Evolutionary conservation across 2,113 vertebrate genomes (phyloP).

Genomic region (Cynoglossus semilaevis): DNA sequence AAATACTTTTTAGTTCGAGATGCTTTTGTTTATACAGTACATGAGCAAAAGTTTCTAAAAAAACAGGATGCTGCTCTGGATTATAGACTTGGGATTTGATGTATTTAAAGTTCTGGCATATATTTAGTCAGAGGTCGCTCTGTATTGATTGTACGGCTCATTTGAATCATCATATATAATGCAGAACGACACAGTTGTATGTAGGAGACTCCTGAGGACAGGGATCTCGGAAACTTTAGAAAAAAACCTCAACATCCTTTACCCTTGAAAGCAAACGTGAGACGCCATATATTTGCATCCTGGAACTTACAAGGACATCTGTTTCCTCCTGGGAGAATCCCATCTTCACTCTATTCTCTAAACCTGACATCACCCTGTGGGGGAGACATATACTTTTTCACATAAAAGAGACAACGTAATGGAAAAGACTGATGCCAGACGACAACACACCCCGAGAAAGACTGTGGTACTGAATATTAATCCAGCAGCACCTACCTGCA

Average conservation of each 20-base stretch:
- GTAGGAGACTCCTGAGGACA: neutral
- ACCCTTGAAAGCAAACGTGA: constrained; percentile 35
- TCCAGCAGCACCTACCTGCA: constrained; percentile 16
- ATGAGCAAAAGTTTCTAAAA: too few relatives aligned
- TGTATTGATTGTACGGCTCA: neutral
- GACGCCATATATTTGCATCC: constrained; percentile 30
- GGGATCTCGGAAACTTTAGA: constrained; percentile 10
- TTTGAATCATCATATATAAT: neutral
- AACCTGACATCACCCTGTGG: constrained; percentile 14
- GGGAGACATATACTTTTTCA: constrained; percentile 15
- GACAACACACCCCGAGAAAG: constrained; percentile 14
- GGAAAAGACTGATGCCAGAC: constrained; percentile 15
- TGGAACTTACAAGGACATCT: constrained; percentile 50
- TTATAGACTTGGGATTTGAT: too few relatives aligned
- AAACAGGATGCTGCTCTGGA: too few relatives aligned
- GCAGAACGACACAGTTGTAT: neutral
- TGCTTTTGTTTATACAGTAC: too few relatives aligned
- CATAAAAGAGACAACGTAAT: too few relatives aligned
- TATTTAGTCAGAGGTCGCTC: too few relatives aligned
- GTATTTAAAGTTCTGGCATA: too few relatives aligned
- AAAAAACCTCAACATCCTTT: constrained; percentile 24
- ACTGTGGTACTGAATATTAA: neutral
- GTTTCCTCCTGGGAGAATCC: constrained; percentile 44
- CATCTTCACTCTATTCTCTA: constrained; percentile 22
- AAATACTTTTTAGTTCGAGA: too few relatives aligned